phyloP scores from a whole-genome alignment of 1,140 invertebrate species.

The Spodoptera frugiperda region DNA sequence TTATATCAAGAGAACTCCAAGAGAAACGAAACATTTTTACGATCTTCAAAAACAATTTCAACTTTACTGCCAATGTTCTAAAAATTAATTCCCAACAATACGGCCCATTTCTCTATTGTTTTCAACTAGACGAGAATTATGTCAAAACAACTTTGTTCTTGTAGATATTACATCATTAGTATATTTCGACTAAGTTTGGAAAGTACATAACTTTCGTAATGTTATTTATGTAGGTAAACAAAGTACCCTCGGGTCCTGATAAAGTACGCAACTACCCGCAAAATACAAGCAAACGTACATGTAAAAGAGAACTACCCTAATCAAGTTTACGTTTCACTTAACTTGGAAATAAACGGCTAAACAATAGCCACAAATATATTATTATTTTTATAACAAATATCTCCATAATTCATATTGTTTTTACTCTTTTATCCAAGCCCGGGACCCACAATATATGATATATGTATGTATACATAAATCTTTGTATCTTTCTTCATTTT shows the following conservation, averaged over 20 bases:
- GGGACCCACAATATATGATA: too few relatives aligned
- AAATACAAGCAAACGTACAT: constrained; percentile 14
- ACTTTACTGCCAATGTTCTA: neutral
- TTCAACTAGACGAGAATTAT: constrained; percentile 31
- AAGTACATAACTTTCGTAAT: constrained; percentile 47
- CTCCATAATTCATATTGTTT: too few relatives aligned
- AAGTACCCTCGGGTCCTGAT: constrained; percentile 29
- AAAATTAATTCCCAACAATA: neutral
- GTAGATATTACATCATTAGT: constrained; percentile 46
- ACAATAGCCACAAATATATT: neutral
- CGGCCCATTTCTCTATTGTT: constrained; percentile 3
- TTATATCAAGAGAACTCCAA: too few relatives aligned
- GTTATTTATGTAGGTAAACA: constrained; percentile 45
- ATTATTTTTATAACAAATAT: too few relatives aligned
- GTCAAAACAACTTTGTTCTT: constrained; percentile 40
- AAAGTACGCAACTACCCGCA: constrained; percentile 36
- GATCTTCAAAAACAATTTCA: too few relatives aligned
- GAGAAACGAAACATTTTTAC: too few relatives aligned
- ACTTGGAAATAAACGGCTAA: neutral
- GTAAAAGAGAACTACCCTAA: constrained; percentile 37
- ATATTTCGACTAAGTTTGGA: constrained; percentile 30
- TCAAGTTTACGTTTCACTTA: constrained; percentile 35
- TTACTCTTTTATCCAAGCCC: too few relatives aligned
- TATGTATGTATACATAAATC: too few relatives aligned
- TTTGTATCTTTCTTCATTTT: too few relatives aligned